These are phyloP conservation scores for Taenioides sp. DNA, from an alignment of 2,797 vertebrate genomes.

Conservation along the genomic window DNA sequence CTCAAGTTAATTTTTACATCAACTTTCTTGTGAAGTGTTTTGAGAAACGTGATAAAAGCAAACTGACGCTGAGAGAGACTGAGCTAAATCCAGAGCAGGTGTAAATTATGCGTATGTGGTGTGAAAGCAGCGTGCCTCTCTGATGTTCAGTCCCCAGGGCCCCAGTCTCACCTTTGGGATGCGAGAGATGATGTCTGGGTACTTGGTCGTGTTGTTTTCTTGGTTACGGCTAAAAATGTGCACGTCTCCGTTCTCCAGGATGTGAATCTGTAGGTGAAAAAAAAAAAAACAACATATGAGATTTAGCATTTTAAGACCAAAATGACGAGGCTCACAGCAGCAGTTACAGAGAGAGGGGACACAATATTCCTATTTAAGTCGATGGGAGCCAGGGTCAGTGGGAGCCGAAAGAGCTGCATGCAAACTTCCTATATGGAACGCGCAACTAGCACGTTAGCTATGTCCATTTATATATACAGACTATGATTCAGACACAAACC, in stretches of 20 bases:
- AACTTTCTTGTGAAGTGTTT: not conserved
- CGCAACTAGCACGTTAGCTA: too few species aligned
- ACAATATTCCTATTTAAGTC: too few species aligned
- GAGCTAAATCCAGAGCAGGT: not conserved
- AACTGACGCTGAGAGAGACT: not conserved
- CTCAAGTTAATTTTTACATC: not conserved
- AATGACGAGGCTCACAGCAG: too few species aligned
- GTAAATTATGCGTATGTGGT: not conserved
- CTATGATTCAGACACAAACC: too few species aligned
- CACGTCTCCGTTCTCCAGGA: constrained; percentile 84
- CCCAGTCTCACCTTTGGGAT: constrained; percentile 81
- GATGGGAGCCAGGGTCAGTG: too few species aligned
- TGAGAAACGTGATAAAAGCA: too few species aligned
- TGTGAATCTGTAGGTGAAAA: constrained; percentile 81
- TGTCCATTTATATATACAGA: too few species aligned
- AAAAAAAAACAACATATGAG: not conserved
- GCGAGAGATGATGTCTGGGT: constrained; percentile 87
- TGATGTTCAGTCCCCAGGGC: constrained; percentile 16
- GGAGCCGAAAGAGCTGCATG: too few species aligned
- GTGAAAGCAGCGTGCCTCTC: not conserved
- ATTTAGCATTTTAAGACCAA: not conserved
- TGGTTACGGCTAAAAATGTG: constrained; percentile 91
- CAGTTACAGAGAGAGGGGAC: too few species aligned
- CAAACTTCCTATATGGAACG: too few species aligned
- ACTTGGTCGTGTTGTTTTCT: constrained; percentile 91